These are phyloP conservation scores for Vireo altiloquus DNA, from an alignment of 2,113 vertebrate genomes.

Conservation along the genomic window DNA sequence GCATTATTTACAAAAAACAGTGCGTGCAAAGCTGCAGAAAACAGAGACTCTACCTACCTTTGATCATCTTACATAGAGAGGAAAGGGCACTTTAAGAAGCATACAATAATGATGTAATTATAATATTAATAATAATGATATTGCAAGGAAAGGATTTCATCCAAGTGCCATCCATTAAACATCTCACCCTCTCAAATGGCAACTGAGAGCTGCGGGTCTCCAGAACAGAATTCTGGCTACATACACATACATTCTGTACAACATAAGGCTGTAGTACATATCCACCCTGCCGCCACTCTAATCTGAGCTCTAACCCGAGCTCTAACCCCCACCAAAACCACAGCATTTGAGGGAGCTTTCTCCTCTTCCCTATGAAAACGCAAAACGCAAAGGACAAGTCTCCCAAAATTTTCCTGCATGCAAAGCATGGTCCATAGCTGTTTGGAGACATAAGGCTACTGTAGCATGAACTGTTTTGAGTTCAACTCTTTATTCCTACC, in stretches of 20 bases:
- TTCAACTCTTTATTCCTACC: not conserved
- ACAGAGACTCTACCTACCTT: not conserved
- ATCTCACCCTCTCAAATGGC: not conserved
- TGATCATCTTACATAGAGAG: not conserved
- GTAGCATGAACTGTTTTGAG: not conserved
- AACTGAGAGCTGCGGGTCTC: not conserved
- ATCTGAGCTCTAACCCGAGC: not conserved
- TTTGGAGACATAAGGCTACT: not conserved
- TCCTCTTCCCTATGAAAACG: not conserved
- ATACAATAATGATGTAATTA: not conserved
- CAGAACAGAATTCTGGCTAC: not conserved
- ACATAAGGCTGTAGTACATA: accelerated
- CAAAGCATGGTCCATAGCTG: accelerated
- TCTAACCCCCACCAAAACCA: not conserved
- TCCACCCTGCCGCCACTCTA: no score
- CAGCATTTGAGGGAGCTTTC: not conserved
- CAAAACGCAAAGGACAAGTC: not conserved
- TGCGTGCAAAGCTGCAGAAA: not conserved
- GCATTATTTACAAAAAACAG: accelerated
- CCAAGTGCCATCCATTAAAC: not conserved
- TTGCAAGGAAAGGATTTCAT: not conserved
- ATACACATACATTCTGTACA: no score
- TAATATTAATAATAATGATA: not conserved
- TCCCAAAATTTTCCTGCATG: not conserved
- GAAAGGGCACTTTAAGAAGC: not conserved